phyloP scores from a whole-genome alignment of 2,113 vertebrate species.

The Crotalus viridis region DNA sequence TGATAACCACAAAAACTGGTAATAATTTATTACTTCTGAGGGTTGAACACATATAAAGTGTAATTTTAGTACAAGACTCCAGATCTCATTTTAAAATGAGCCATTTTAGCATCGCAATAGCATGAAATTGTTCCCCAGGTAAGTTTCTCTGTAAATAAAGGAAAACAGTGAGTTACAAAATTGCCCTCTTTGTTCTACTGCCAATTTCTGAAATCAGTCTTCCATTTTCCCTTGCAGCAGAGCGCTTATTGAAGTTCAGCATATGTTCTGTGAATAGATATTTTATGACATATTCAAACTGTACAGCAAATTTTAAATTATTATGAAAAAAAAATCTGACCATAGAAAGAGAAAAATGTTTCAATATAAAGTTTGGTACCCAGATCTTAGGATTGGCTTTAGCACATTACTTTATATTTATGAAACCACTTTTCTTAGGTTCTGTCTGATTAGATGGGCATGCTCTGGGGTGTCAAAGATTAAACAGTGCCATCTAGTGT shows the following conservation, averaged over 20 bases:
- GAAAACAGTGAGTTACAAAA: slow-evolving; percentile 8
- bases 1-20: slow-evolving; percentile 67
- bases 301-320: neutral
- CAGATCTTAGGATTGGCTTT: neutral
- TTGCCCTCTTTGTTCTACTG: neutral
- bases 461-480: neutral
- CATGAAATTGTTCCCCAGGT: neutral
- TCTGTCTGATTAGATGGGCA: neutral
- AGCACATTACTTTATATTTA: neutral
- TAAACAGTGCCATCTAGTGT: neutral
- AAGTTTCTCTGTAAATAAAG: slow-evolving; percentile 23
- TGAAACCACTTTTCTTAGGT: neutral
- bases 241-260: neutral
- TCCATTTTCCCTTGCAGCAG: neutral
- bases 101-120: slow-evolving; percentile 26
- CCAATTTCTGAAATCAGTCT: neutral
- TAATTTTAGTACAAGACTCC: slow-evolving; percentile 46
- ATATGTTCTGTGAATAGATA: neutral
- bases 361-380: neutral
- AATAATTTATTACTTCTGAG: slow-evolving; percentile 65
- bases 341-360: neutral
- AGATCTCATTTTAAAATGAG: slow-evolving; percentile 32
- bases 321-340: neutral
- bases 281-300: neutral
- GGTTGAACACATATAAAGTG: slow-evolving; percentile 57